Conservation (phyloP, 1,140 invertebrate genomes). For the Drosophila obscura region DNA sequence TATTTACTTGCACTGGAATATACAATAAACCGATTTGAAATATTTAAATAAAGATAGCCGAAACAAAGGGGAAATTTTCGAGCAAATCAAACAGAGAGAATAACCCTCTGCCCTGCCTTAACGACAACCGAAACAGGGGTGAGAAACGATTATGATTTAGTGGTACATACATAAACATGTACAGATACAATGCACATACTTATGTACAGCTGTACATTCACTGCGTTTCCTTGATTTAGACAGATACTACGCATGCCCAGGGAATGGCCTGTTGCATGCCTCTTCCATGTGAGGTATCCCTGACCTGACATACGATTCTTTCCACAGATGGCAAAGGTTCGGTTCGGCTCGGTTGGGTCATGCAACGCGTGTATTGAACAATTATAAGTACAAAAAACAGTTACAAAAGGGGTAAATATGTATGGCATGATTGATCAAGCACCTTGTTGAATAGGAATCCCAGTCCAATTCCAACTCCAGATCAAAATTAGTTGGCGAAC, state of each 20-base stretch:
- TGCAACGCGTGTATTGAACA: too few relatives aligned
- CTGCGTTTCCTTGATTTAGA: neutral
- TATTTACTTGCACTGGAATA: constrained; percentile 11
- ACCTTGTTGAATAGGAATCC: constrained; percentile 19
- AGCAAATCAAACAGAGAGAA: constrained; percentile 14
- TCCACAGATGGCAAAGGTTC: too few relatives aligned
- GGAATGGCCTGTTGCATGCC: neutral
- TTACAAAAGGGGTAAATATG: constrained; percentile 14
- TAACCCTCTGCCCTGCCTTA: neutral
- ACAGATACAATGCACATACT: constrained; percentile 5
- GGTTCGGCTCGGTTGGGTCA: too few relatives aligned
- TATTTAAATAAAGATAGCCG: constrained; percentile 18
- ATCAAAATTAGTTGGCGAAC: constrained; percentile 64
- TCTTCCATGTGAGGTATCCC: too few relatives aligned
- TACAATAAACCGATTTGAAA: neutral
- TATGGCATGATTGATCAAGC: constrained; percentile 22
- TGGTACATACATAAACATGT: neutral
- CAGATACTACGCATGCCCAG: constrained; percentile 8
- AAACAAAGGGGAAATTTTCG: constrained; percentile 13
- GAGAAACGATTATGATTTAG: neutral
- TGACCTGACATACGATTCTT: too few relatives aligned
- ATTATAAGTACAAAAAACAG: neutral
- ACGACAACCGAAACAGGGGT: constrained; percentile 3
- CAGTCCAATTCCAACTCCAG: neutral
- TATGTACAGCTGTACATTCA: neutral